Base-by-base conservation (phyloP, 2,888 invertebrate species). In the Philonicus albiceps region DNA sequence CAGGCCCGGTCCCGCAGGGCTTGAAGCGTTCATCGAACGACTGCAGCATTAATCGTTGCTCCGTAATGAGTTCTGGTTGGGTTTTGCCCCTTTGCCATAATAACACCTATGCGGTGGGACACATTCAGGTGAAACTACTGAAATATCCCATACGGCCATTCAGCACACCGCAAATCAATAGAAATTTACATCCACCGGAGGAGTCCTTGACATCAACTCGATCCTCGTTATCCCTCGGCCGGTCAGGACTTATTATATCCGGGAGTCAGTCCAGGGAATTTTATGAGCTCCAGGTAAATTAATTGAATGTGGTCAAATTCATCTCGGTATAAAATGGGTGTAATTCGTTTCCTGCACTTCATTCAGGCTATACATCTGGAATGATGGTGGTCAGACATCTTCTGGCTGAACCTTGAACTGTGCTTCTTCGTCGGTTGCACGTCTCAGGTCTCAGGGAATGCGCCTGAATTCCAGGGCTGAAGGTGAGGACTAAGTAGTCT, bases 161-260 rank as follows among this genome's bases (percentile, higher is more conserved):
- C 74, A 74, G 19, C 31, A 74, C 34, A 34, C 74, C 74, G 74
- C 31, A 74, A 74, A 74, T 74, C 74, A 74, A 74, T 74, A 74
- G 74, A 74, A 74, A 74, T 64, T 64, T 64, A 64, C 64, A 64
- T 64, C 27, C 64, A 64, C 64, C 22, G 11, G 22, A 22, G 27
- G 27, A 22, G 64, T 64, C 64, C 64, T 64, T 64, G 64, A 64
- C 64, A 64, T 64, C 64, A 64, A 64, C 64, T 27, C 27, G 27
- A 3, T 64, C 64, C 19, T 27, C 64, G 19, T 64, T 64, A 27
- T 64, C 22, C 27, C 27, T 27, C 64, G 27, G 64, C 11, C 19
- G 64, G 64, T 64, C 64, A 64, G 64, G 27, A 64, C 64, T 27
- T 22, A 3, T 64, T 64, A 64, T 64, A 64, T 19, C 22, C 19